phyloP scores from a whole-genome alignment of 1,140 invertebrate species.

The Nephila pilipes region DNA sequence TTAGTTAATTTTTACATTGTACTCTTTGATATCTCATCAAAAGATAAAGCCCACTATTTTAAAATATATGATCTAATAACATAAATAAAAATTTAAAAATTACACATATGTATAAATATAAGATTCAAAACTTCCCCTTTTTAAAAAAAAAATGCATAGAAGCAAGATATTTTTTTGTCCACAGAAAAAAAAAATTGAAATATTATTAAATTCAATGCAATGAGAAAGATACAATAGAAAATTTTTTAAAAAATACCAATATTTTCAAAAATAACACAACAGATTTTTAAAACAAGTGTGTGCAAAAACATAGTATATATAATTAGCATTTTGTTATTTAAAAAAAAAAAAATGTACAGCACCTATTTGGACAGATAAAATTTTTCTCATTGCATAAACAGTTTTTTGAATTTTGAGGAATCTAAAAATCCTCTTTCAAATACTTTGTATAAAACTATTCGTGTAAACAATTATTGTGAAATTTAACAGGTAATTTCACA shows the following conservation, averaged over 20 bases:
- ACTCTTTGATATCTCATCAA: background rate
- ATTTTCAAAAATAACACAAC: too few species aligned
- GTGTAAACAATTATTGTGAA: background rate
- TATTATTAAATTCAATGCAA: too few species aligned
- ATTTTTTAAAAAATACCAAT: too few species aligned
- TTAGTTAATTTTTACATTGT: background rate
- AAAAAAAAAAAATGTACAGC: background rate
- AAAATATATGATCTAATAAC: background rate
- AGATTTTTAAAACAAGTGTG: too few species aligned
- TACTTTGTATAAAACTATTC: background rate
- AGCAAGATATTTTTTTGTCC: too few species aligned
- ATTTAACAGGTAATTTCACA: slow-evolving; percentile 10
- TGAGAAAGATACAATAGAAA: too few species aligned
- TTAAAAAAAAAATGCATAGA: too few species aligned
- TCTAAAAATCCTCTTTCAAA: background rate
- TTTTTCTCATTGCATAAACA: background rate
- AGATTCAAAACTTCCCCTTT: too few species aligned
- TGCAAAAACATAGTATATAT: too few species aligned
- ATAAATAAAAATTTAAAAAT: background rate
- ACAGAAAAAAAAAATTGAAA: too few species aligned
- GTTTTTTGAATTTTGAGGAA: background rate
- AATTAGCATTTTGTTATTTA: background rate
- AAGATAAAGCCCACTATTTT: background rate
- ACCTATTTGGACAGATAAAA: background rate
- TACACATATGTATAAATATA: too few species aligned